These are phyloP conservation scores for Enchytraeus crypticus DNA, from an alignment of 2,888 invertebrate species.

Conservation along the genomic window DNA sequence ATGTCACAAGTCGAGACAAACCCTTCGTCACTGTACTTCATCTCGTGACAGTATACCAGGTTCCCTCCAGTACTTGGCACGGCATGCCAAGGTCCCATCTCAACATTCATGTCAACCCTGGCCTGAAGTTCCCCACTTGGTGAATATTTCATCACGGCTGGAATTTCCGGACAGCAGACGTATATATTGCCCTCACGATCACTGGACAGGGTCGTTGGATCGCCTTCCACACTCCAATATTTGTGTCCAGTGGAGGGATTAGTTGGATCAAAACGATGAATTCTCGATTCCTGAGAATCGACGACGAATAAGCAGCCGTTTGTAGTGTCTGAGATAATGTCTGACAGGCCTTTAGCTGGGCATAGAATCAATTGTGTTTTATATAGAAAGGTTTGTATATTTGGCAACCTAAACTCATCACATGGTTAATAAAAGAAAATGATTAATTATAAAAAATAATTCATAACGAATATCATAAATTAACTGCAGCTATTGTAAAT, in stretches of 20 bases:
- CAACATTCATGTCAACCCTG: neutral
- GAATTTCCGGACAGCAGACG: neutral
- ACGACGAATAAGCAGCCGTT: neutral
- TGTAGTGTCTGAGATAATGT: neutral
- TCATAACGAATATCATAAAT: too few relatives aligned
- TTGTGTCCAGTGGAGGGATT: neutral
- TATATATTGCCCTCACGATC: neutral
- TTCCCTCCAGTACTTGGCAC: neutral
- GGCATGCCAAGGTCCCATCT: neutral
- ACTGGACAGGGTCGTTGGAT: neutral
- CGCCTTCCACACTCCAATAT: neutral
- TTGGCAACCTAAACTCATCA: too few relatives aligned
- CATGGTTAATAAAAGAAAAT: too few relatives aligned
- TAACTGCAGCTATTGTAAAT: too few relatives aligned
- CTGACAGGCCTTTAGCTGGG: neutral
- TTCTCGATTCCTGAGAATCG: neutral
- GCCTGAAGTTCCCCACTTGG: neutral
- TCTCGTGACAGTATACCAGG: neutral
- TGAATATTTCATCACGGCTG: neutral
- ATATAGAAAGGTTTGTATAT: too few relatives aligned
- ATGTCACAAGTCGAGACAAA: neutral
- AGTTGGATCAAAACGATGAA: neutral
- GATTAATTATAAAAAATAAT: too few relatives aligned
- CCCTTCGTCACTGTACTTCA: neutral
- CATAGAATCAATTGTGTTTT: too few relatives aligned